phyloP scores from a whole-genome alignment of 2,888 invertebrate genomes.

The Galeruca laticollis region DNA sequence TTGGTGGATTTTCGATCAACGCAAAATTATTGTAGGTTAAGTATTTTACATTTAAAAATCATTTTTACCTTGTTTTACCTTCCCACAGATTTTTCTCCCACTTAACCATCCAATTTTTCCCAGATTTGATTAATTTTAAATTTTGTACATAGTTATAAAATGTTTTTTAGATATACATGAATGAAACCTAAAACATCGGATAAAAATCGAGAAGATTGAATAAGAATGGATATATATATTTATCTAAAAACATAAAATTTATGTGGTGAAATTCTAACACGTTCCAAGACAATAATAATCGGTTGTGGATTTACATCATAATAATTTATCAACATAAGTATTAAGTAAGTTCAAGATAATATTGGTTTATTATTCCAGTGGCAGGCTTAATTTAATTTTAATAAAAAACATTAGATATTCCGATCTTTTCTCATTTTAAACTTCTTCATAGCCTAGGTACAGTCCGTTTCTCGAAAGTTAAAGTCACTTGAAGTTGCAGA shows the following conservation, averaged over 20 bases:
- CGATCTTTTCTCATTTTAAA: too few relatives aligned
- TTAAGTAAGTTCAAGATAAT: conserved; percentile 7
- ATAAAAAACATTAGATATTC: background rate
- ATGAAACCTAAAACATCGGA: background rate
- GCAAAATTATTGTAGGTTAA: background rate
- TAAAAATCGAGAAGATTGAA: background rate
- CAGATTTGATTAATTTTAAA: too few relatives aligned
- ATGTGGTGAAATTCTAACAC: background rate
- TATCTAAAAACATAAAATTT: background rate
- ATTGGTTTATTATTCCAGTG: background rate
- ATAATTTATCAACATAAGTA: background rate
- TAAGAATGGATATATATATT: background rate
- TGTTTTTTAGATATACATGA: background rate
- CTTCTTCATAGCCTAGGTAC: too few relatives aligned
- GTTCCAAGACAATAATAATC: conserved; percentile 5
- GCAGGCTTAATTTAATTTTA: background rate
- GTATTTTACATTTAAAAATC: too few relatives aligned
- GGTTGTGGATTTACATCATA: conserved; percentile 9
- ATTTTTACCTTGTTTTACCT: too few relatives aligned
- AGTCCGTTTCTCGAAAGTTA: too few relatives aligned
- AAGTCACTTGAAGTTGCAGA: too few relatives aligned
- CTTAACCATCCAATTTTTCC: too few relatives aligned
- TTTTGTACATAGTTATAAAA: background rate
- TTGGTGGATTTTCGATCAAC: background rate
- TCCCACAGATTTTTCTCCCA: too few relatives aligned